Percentiles rank a stretch among this genome's conserved stretches.
Evolutionary conservation across 2,888 invertebrate species (phyloP).

Genomic region (Portevinia maculata): DNA sequence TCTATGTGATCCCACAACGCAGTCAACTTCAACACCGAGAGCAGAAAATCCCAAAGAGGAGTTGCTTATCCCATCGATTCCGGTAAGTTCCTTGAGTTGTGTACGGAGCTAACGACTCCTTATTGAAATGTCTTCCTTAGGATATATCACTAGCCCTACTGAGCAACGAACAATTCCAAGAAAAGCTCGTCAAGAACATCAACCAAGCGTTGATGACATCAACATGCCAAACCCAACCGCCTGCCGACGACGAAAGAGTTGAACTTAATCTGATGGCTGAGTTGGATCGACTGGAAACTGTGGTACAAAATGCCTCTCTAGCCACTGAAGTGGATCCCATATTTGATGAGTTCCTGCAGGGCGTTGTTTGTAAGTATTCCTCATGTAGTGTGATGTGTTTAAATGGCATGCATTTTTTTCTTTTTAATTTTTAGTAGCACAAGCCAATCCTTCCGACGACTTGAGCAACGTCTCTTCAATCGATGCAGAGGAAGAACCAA

Average conservation of each 20-base stretch:
- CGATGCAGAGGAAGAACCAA: background rate
- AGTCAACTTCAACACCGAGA: constrained; percentile 53
- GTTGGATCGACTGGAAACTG: constrained; percentile 75
- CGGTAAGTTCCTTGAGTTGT: constrained; percentile 60
- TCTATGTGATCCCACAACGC: background rate
- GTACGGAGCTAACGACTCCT: background rate
- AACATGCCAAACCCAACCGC: background rate
- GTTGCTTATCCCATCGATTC: constrained; percentile 54
- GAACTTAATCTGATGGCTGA: constrained; percentile 25
- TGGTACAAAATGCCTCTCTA: constrained; percentile 80
- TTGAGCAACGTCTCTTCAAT: constrained; percentile 7
- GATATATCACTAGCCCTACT: constrained; percentile 79
- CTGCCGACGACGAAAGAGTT: constrained; percentile 31
- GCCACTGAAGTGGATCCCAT: constrained; percentile 81
- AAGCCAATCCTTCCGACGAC: constrained; percentile 20
- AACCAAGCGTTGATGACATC: constrained; percentile 76
- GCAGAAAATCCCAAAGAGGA: constrained; percentile 26
- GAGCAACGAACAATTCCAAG: constrained; percentile 79
- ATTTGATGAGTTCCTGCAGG: constrained; percentile 80
- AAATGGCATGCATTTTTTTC: background rate
- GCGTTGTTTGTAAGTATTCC: constrained; percentile 77
- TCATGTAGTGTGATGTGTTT: background rate
- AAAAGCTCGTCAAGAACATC: constrained; percentile 79
- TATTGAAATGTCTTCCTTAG: constrained; percentile 63
- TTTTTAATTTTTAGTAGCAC: constrained; percentile 16